These are phyloP conservation scores for Timema podura DNA, from an alignment of 2,888 invertebrate genomes.

Conservation along the genomic window DNA sequence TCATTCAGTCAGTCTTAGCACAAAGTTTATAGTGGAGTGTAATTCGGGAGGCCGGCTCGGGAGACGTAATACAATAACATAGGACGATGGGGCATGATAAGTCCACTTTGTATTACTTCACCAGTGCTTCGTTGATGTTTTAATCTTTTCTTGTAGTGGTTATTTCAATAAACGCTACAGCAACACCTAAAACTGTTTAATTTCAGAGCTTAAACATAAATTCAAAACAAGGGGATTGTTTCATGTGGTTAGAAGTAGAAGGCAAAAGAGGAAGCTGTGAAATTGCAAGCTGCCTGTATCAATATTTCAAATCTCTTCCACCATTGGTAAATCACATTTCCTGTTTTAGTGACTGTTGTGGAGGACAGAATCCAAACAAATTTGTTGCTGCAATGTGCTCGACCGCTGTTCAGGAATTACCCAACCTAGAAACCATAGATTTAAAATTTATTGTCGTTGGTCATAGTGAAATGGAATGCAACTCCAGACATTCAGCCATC, in stretches of 20 bases:
- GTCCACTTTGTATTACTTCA: too few species aligned
- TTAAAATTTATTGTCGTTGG: not conserved
- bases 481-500: not conserved
- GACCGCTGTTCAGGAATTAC: not conserved
- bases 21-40: too few species aligned
- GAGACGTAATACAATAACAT: too few species aligned
- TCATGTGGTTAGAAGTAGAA: not conserved
- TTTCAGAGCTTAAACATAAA: not conserved
- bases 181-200: not conserved
- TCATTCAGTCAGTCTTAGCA: too few species aligned
- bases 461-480: conserved; percentile 7
- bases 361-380: conserved; percentile 4
- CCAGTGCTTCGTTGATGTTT: too few species aligned
- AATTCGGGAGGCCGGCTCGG: too few species aligned
- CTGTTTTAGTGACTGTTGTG: not conserved
- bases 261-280: conserved; percentile 8
- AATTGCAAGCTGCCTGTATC: not conserved
- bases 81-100: too few species aligned
- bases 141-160: too few species aligned
- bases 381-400: not conserved
- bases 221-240: not conserved
- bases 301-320: conserved; percentile 8
- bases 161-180: too few species aligned
- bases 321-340: not conserved
- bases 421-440: not conserved